Evolutionary conservation across 2,888 invertebrate species (phyloP), one percentile per base, ranked within the genome.

Genomic region (Tiliacea citrago): DNA sequence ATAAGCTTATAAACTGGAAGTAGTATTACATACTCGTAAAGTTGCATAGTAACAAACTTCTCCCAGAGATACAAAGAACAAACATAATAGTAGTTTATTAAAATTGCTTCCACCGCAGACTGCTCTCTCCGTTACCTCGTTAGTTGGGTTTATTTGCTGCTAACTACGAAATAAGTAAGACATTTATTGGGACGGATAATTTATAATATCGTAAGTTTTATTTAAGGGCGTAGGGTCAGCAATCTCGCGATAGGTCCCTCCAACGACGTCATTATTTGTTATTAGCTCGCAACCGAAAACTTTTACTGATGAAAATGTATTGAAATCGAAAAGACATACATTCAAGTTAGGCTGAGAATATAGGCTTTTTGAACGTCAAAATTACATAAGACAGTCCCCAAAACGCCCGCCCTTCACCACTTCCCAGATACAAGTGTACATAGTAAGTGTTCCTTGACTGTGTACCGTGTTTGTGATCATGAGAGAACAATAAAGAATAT

Each of bases 31-130:
- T 16, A 62, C 62, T 57, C 29, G 9, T 55, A 68, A 80, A 80
- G 63, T 79, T 67, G 57, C 74, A 65, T 79, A 45, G 29, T 74
- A 71, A 70, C 58, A 65, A 80, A 80, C 65, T 78, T 53, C 67
- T 49, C n/a, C 9, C 5, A 29, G 61, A 47, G 21, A 68, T 60
- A 69, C 60, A 78, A 78, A 69, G 66, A 78, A 57, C 42, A 47
- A 47, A 68, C 42, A 24, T 73, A 73, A 73, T 68, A 55, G 13
- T 69, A 21, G 45, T 79, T 69, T 78, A 78, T 60, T 72, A 53
- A 61, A n/a, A 47, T 67, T 35, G 16, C n/a, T 53, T 62, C 39
- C n/a, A 49, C 18, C 29, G 39, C 55, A 21, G 35, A 35, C 29
- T 53, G 39, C 16, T 42, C 13, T 12, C 35, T 49, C 10, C n/a